These are phyloP conservation scores for Epinotia bilunana DNA, from an alignment of 2,888 invertebrate genomes.

Conservation along the genomic window DNA sequence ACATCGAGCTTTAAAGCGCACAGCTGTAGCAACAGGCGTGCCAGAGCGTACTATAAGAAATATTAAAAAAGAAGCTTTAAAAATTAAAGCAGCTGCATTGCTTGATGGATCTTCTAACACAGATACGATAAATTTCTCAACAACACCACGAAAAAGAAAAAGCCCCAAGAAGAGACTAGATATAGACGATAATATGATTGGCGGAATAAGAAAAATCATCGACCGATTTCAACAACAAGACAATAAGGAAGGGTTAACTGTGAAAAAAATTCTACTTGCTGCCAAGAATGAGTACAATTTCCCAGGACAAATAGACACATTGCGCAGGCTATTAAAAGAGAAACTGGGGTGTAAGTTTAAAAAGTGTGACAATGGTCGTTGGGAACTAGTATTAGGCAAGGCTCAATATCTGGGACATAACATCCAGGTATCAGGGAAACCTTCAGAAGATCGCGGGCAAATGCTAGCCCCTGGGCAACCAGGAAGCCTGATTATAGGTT, in stretches of 20 bases:
- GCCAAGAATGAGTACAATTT: constrained; percentile 27
- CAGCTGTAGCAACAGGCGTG: constrained; percentile 27
- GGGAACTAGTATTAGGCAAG: constrained; percentile 21
- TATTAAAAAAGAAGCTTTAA: constrained; percentile 28
- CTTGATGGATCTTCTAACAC: constrained; percentile 20
- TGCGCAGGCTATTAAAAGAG: constrained; percentile 25
- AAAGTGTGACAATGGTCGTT: constrained; percentile 28
- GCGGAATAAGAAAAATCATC: constrained; percentile 21
- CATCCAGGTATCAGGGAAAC: neutral
- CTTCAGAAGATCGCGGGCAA: neutral
- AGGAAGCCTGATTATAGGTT: neutral
- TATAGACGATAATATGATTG: constrained; percentile 26
- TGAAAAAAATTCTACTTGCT: constrained; percentile 27
- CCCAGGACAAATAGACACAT: constrained; percentile 29
- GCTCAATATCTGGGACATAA: neutral
- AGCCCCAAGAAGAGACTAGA: constrained; percentile 32
- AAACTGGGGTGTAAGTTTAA: constrained; percentile 27
- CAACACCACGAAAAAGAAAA: constrained; percentile 22
- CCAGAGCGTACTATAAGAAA: constrained; percentile 30
- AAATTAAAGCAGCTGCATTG: constrained; percentile 25
- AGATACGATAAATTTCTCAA: constrained; percentile 18
- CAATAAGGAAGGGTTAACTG: constrained; percentile 21
- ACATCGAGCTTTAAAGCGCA: constrained; percentile 29
- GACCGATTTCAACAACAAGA: constrained; percentile 21
- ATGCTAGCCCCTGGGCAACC: constrained; percentile 5